phyloP scores from a whole-genome alignment of 2,113 vertebrate genomes.

The Willisornis vidua region DNA sequence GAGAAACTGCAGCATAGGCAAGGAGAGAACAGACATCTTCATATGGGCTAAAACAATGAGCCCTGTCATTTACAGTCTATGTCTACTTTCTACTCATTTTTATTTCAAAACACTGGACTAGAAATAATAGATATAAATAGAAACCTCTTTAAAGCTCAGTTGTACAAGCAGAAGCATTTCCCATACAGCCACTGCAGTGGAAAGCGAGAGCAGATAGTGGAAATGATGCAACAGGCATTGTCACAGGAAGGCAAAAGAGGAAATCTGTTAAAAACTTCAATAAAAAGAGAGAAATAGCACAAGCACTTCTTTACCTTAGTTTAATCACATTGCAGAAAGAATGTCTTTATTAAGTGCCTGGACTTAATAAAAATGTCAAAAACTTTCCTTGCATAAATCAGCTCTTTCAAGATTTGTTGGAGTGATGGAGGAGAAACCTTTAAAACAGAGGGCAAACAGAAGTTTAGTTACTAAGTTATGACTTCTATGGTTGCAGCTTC shows the following conservation, averaged over 20 bases:
- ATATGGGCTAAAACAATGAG: not conserved
- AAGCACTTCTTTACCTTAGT: not conserved
- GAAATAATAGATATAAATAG: not conserved
- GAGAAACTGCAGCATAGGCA: not conserved
- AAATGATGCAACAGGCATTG: not conserved
- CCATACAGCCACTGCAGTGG: not conserved
- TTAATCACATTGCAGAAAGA: not conserved
- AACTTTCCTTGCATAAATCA: conserved; percentile 1
- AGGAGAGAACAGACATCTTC: not conserved
- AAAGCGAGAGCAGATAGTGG: not conserved
- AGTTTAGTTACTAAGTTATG: not conserved
- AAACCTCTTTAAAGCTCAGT: not conserved
- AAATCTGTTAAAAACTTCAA: not conserved
- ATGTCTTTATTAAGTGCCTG: not conserved
- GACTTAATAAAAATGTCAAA: conserved; percentile 30
- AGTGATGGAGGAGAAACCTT: not conserved
- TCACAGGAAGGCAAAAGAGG: not conserved
- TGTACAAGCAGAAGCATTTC: not conserved
- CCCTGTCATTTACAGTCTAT: not conserved
- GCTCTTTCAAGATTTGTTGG: not conserved
- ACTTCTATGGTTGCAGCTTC: not conserved
- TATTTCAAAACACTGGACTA: not conserved
- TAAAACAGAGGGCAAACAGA: conserved; percentile 15
- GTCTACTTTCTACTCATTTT: not conserved
- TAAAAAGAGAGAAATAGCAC: not conserved